These are phyloP conservation scores for Plagodis pulveraria DNA, from an alignment of 2,888 invertebrate genomes.

Conservation along the genomic window DNA sequence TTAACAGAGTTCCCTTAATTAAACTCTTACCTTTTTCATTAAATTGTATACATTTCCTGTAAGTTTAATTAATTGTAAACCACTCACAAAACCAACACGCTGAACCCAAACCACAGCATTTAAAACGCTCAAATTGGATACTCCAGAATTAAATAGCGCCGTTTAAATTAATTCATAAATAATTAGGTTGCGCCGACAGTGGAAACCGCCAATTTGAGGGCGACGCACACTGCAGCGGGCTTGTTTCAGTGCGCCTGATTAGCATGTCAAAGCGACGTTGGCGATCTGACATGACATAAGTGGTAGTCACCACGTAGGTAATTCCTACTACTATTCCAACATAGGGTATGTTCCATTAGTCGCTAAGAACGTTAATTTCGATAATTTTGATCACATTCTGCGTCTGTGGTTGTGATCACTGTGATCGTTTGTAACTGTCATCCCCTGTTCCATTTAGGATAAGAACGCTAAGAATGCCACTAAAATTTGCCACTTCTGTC, in stretches of 20 bases:
- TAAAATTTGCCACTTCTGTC: no score
- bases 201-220: conserved; percentile 41
- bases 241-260: conserved; percentile 34
- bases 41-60: no score
- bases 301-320: background rate
- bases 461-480: no score
- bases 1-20: no score
- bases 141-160: conserved; percentile 15
- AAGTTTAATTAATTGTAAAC: background rate
- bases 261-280: conserved; percentile 46
- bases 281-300: background rate
- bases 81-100: background rate
- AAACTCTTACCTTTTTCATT: no score
- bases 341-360: no score
- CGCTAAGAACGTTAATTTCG: no score
- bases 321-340: background rate
- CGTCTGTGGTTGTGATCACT: no score
- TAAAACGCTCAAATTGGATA: background rate
- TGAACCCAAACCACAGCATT: conserved; percentile 1
- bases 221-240: conserved; percentile 20
- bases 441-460: no score
- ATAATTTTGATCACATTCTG: no score
- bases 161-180: conserved; percentile 42
- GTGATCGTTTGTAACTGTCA: no score
- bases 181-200: conserved; percentile 32